phyloP scores from a whole-genome alignment of 2,113 vertebrate species.

The Microtus pennsylvanicus region DNA sequence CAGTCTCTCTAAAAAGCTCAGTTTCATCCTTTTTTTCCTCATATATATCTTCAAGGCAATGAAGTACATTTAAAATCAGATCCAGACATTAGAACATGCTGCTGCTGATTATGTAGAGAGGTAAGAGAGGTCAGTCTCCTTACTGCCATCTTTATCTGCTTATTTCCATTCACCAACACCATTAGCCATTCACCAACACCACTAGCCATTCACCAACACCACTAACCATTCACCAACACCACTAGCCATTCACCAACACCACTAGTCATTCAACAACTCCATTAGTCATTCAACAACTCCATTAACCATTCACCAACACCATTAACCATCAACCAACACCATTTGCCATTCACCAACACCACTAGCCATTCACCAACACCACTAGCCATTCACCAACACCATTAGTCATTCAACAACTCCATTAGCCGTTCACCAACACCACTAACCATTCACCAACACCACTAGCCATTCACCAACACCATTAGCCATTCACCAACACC shows the following conservation, averaged over 20 bases:
- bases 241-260: no score
- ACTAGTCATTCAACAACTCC: background rate
- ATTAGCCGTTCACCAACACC: background rate
- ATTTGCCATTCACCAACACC: no score
- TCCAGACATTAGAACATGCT: no score
- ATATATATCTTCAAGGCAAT: background rate
- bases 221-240: no score
- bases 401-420: background rate
- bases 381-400: background rate
- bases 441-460: background rate
- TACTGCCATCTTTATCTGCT: background rate
- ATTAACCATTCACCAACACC: background rate
- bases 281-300: no score
- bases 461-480: background rate
- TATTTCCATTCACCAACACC: background rate
- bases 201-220: background rate
- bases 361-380: background rate
- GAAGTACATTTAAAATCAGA: background rate
- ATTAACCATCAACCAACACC: no score
- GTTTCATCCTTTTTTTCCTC: constrained; percentile 1
- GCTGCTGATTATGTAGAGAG: background rate
- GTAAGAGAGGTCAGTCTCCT: background rate
- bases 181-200: no score
- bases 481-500: background rate
- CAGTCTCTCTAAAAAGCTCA: constrained; percentile 5